Evolutionary conservation across 1,140 invertebrate species (phyloP).

Genomic region (Paraescarpia echinospica): DNA sequence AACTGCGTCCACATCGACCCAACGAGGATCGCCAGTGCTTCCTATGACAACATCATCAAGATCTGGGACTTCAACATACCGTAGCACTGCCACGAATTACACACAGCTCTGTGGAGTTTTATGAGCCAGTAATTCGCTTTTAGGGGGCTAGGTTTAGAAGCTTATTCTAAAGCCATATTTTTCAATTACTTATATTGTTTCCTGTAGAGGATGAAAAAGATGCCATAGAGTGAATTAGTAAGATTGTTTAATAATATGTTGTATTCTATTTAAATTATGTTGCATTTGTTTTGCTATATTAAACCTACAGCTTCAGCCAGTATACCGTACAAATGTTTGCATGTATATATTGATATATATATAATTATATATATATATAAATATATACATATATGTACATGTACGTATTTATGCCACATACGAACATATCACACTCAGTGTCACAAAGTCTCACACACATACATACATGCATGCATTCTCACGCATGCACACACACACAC

Average conservation of each 20-base stretch:
- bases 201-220: not conserved
- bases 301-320: no score
- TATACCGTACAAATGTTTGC: no score
- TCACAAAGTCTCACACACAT: not conserved
- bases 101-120: not conserved
- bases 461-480: not conserved
- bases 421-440: not conserved
- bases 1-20: slow-evolving; percentile 48
- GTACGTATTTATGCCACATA: not conserved
- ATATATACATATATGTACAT: not conserved
- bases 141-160: not conserved
- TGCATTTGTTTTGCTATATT: no score
- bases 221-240: not conserved
- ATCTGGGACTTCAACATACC: slow-evolving; percentile 44
- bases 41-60: slow-evolving; percentile 43
- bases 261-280: no score
- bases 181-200: not conserved
- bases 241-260: no score
- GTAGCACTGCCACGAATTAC: not conserved
- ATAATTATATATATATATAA: no score
- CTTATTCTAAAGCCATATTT: not conserved
- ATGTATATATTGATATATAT: no score
- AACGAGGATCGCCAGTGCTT: slow-evolving; percentile 43
- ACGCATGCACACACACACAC: not conserved
- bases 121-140: not conserved